phyloP scores from a whole-genome alignment of 2,113 vertebrate genomes.

The Canis aureus region DNA sequence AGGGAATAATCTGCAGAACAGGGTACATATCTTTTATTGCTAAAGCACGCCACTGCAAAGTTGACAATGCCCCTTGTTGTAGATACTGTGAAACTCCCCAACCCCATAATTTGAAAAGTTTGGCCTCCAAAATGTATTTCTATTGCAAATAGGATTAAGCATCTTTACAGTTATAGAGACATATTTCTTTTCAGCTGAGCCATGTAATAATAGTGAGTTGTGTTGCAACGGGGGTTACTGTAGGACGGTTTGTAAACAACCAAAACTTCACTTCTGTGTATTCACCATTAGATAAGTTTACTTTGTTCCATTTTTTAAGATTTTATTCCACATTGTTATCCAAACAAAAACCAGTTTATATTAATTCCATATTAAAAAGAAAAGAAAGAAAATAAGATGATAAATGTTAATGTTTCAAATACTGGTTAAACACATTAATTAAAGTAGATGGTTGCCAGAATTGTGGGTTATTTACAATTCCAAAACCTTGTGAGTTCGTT shows the following conservation, averaged over 20 bases:
- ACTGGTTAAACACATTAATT: conserved; percentile 7
- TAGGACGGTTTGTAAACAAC: background rate
- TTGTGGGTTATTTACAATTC: conserved; percentile 40
- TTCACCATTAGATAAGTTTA: conserved; percentile 6
- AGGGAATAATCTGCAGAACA: conserved; percentile 4
- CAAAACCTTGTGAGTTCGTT: conserved; percentile 44
- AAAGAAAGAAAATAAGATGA: conserved; percentile 32
- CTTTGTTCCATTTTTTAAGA: background rate
- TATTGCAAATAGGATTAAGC: conserved; percentile 49
- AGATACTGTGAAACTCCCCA: background rate
- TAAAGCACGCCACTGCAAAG: background rate
- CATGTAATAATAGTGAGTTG: background rate
- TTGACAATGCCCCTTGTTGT: background rate
- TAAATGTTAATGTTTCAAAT: conserved; percentile 55
- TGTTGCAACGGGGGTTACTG: background rate
- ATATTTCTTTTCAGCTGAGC: background rate
- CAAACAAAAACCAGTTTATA: background rate
- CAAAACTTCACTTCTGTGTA: background rate
- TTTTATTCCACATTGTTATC: conserved; percentile 30
- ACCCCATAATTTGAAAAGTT: background rate
- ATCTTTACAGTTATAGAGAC: background rate
- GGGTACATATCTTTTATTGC: background rate
- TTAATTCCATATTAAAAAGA: background rate
- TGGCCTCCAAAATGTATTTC: conserved; percentile 17
- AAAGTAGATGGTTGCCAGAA: conserved; percentile 27